Base-by-base conservation (phyloP, 2,113 vertebrate species). In the Pica pica region DNA sequence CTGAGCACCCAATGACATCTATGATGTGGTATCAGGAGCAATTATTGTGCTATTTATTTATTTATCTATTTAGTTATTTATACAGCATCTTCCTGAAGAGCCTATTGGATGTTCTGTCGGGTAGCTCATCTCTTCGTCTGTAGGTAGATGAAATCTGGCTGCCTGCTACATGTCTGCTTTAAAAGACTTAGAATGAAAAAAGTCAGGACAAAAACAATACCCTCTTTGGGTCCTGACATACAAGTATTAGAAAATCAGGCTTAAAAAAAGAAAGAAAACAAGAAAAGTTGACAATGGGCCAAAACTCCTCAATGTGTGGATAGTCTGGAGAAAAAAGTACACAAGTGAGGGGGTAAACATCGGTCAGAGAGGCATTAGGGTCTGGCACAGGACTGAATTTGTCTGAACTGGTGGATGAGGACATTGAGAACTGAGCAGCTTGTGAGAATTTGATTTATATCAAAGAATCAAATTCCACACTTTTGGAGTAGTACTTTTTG, bases 131-230 rank as follows among this genome's bases (percentile, higher is more conserved):
- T 67, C 67, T 59, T 84, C 20, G 13, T 31, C 37, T 63, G 8
- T 35, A 42, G 4, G 7, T 1, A 57, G 22, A 13, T 87, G 46
- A 39, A 89, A 81, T 77, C 22, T 82, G 27, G 2, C 19, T 89
- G 52, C 12, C 12, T 41, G 39, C 39, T 14, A 37, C 0, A 0
- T 5, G 0, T 47, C 31, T 67, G 10, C 6, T 89, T 84, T 79
- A 27, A 82, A 74, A 84, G 10, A 27, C 10, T 33, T 75, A 13
- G 28, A 50, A 63, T 8, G 9, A 26, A 59, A 50, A 37, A 74
- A 55, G 6, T 14, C 33, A 44, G 30, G 17, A 64, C 42, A 68
- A 16, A 50, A 52, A 44, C 11, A 35, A 47, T 30, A 19, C 50
- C 16, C 3, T 35, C 5, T 26, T 47, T 39, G 31, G 7, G 8